Percentiles rank a stretch among this genome's conserved stretches.
Conservation (phyloP, 2,888 invertebrate genomes). For the Ecliptopera silaceata region DNA sequence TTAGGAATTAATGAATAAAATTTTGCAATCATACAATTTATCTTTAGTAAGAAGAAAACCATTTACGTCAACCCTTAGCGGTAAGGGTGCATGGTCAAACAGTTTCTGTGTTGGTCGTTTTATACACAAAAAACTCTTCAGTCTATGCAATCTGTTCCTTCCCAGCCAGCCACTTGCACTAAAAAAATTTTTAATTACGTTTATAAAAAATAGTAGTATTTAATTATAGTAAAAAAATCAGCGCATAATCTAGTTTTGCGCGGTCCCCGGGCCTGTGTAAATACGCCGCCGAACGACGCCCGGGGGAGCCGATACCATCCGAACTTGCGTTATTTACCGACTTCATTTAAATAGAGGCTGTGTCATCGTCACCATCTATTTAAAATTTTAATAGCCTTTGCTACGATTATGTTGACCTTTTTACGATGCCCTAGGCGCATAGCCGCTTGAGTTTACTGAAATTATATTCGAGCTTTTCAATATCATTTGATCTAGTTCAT, state of each 20-base stretch:
- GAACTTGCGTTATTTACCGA: slow-evolving; percentile 35
- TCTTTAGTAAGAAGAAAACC: not conserved
- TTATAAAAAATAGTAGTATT: no score
- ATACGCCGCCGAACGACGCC: slow-evolving; percentile 28
- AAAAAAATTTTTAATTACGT: no score
- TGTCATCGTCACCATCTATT: slow-evolving; percentile 26
- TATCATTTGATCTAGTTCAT: not conserved
- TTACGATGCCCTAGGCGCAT: slow-evolving; percentile 11
- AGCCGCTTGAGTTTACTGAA: not conserved
- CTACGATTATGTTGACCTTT: slow-evolving; percentile 13
- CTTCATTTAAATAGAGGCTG: slow-evolving; percentile 33
- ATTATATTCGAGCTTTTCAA: not conserved
- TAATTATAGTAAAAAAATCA: not conserved
- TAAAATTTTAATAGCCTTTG: slow-evolving; percentile 20
- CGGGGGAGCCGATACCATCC: slow-evolving; percentile 28
- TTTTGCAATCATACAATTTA: slow-evolving; percentile 60
- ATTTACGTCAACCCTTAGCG: not conserved
- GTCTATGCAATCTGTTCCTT: no score
- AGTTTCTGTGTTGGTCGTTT: no score
- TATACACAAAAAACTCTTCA: no score
- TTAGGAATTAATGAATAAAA: slow-evolving; percentile 60
- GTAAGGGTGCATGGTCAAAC: not conserved
- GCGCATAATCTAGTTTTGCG: not conserved
- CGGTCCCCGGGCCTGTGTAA: slow-evolving; percentile 21
- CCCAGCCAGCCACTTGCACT: no score